phyloP scores from a whole-genome alignment of 2,113 vertebrate species.

The Synchiropus splendidus region DNA sequence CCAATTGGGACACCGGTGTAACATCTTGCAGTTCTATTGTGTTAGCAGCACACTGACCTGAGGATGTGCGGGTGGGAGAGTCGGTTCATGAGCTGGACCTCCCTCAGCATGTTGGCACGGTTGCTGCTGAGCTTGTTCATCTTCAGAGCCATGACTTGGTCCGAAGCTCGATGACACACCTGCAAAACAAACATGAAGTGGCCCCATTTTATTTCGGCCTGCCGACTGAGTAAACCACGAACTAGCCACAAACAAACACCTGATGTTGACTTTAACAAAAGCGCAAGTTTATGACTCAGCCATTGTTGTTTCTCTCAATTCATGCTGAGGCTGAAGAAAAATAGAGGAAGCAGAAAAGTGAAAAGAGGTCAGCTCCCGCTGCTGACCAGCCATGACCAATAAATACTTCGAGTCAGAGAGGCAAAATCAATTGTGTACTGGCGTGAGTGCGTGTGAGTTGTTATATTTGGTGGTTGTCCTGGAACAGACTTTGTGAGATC shows the following conservation, averaged over 20 bases:
- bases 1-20: too few relatives aligned
- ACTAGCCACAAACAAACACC: too few relatives aligned
- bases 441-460: not conserved
- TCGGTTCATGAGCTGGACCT: slow-evolving; percentile 95
- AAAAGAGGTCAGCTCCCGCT: slow-evolving; percentile 32
- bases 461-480: too few relatives aligned
- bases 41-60: slow-evolving; percentile 63
- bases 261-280: too few relatives aligned
- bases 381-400: slow-evolving; percentile 21
- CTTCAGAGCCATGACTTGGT: slow-evolving; percentile 96
- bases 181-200: slow-evolving; percentile 44
- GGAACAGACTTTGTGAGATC: too few relatives aligned
- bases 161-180: slow-evolving; percentile 88
- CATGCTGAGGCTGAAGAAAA: not conserved
- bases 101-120: slow-evolving; percentile 93
- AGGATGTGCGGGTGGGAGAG: slow-evolving; percentile 94
- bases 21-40: rapidly evolving
- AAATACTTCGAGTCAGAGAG: slow-evolving; percentile 14
- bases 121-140: slow-evolving; percentile 97
- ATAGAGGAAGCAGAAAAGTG: slow-evolving; percentile 11
- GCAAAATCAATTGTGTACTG: slow-evolving; percentile 34
- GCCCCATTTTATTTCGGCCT: too few relatives aligned
- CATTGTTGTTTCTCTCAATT: too few relatives aligned
- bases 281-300: too few relatives aligned
- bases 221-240: too few relatives aligned